Percentiles rank a stretch among this genome's conserved stretches.
Conservation (phyloP, 2,797 vertebrate genomes). For the Anguilla obscura region DNA sequence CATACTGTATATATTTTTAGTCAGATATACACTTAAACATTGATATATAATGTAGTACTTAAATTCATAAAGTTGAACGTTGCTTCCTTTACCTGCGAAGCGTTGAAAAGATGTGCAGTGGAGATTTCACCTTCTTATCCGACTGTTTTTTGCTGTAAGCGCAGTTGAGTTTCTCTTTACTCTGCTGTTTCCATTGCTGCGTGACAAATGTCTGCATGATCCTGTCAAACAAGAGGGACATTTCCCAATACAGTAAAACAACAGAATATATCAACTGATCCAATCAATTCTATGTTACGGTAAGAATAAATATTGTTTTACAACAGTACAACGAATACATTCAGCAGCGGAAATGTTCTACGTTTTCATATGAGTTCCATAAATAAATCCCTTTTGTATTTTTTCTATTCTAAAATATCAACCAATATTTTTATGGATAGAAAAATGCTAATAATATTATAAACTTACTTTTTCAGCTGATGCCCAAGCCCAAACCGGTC, state of each 20-base stretch:
- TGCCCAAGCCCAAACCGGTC: constrained; percentile 87
- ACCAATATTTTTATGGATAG: neutral
- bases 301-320: neutral
- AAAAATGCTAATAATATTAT: neutral
- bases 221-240: constrained; percentile 59
- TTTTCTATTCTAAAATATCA: neutral
- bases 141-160: constrained; percentile 81
- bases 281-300: neutral
- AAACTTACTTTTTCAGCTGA: constrained; percentile 86
- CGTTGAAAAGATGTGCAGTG: constrained; percentile 88
- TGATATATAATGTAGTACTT: neutral
- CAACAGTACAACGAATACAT: neutral
- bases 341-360: neutral
- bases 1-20: neutral
- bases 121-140: constrained; percentile 87
- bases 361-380: neutral
- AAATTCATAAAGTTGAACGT: neutral
- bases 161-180: constrained; percentile 82
- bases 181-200: constrained; percentile 85
- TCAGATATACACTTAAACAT: neutral
- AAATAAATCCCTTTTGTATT: neutral
- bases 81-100: constrained; percentile 75
- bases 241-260: constrained; percentile 25
- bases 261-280: neutral
- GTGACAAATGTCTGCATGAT: constrained; percentile 92